Conservation (phyloP, 2,797 vertebrate genomes). For the Pristis pectinata region DNA sequence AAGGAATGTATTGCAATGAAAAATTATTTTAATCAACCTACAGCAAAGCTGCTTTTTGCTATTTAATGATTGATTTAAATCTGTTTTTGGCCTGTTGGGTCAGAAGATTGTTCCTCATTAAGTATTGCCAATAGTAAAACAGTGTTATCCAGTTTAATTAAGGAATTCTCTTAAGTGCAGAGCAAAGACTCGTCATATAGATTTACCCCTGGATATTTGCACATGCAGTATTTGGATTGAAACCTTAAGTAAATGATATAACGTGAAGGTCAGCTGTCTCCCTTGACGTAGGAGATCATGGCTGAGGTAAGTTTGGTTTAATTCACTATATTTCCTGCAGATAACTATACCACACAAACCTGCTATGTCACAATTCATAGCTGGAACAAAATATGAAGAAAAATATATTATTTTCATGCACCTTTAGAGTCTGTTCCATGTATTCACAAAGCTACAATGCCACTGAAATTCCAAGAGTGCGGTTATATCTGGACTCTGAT, state of each 20-base stretch:
- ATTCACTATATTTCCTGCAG: not conserved
- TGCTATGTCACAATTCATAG: not conserved
- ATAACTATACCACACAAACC: not conserved
- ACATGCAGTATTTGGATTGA: not conserved
- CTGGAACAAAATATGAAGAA: slow-evolving; percentile 13
- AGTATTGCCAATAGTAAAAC: not conserved
- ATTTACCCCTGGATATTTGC: not conserved
- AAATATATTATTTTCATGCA: slow-evolving; percentile 22
- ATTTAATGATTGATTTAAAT: not conserved
- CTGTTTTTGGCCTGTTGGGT: not conserved
- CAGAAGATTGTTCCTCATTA: not conserved
- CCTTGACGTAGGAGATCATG: not conserved
- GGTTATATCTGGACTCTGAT: slow-evolving; percentile 10
- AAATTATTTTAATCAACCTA: not conserved
- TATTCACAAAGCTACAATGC: not conserved
- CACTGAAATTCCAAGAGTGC: not conserved
- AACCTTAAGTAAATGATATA: not conserved
- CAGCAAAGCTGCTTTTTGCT: not conserved
- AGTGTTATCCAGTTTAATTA: not conserved
- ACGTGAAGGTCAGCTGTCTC: not conserved
- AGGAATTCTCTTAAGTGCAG: not conserved
- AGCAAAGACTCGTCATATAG: not conserved
- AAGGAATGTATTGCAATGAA: not conserved
- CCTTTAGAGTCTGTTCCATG: not conserved
- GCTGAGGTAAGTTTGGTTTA: not conserved